Percentiles rank a stretch among this genome's conserved stretches.
phyloP scores from a whole-genome alignment of 2,888 invertebrate genomes.

The Synergus itoensis region DNA sequence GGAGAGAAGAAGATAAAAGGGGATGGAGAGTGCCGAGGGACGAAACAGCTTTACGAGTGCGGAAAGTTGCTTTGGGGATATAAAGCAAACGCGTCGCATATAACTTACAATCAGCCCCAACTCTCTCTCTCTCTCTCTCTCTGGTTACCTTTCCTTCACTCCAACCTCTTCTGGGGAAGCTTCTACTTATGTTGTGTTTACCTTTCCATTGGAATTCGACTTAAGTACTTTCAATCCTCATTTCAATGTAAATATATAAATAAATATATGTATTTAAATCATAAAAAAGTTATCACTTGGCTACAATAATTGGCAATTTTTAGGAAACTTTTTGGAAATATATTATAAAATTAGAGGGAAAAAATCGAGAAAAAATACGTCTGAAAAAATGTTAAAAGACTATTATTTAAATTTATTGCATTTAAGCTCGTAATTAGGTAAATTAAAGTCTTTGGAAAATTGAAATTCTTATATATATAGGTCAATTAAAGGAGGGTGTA shows the following conservation, averaged over 20 bases:
- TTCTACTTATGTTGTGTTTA: conserved; percentile 60
- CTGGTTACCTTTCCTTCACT: conserved; percentile 64
- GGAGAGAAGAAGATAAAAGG: conserved; percentile 58
- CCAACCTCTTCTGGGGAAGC: conserved; percentile 53
- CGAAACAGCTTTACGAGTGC: conserved; percentile 76
- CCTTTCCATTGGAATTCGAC: conserved; percentile 62
- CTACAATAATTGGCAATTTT: too few relatives aligned
- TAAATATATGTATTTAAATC: too few relatives aligned
- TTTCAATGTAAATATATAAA: not conserved
- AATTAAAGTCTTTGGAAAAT: not conserved
- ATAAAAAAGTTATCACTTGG: too few relatives aligned
- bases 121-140: conserved; percentile 55
- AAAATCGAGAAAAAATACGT: too few relatives aligned
- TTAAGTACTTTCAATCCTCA: conserved; percentile 42
- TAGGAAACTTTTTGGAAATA: too few relatives aligned
- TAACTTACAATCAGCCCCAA: conserved; percentile 77
- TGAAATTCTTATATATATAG: not conserved
- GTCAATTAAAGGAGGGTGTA: not conserved
- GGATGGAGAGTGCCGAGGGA: conserved; percentile 57
- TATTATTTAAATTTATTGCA: too few relatives aligned
- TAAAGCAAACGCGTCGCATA: conserved; percentile 76
- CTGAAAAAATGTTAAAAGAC: too few relatives aligned
- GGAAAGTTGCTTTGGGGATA: conserved; percentile 76
- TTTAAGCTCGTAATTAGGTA: too few relatives aligned
- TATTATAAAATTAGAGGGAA: too few relatives aligned